Evolutionary conservation across 1,140 invertebrate species (phyloP), one percentile per base, ranked within the genome.

Genomic region (Phymastichus coffea): DNA sequence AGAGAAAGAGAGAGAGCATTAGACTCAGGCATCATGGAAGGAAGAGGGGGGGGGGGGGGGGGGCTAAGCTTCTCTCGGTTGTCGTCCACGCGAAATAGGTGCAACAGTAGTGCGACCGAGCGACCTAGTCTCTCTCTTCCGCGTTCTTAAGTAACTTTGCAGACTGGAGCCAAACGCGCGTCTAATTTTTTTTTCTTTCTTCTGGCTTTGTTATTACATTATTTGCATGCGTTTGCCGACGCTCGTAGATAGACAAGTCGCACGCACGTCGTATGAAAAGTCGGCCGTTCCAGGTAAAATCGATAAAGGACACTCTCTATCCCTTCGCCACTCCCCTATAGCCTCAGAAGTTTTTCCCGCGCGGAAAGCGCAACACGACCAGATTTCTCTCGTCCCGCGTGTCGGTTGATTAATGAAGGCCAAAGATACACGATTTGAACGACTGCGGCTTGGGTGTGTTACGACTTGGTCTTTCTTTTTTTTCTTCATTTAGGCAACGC

Each of bases 111-210:
- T 65, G 66, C 70, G 72, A 75, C 72, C 72, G 72, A 74, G 71
- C 73, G 73, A 75, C 72, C 73, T 69, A 75, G 72, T 75, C 72
- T 75, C 69, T 71, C 69, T 73, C 73, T 75, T 74, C 73, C 72
- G 73, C 73, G 73, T 74, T 75, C 73, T 68, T n/a, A n/a, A n/a
- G n/a, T n/a, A n/a, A n/a, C n/a, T n/a, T n/a, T n/a, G n/a, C n/a
- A n/a, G n/a, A n/a, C n/a, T n/a, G n/a, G n/a, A n/a, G n/a, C n/a
- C n/a, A n/a, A n/a, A n/a, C n/a, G n/a, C n/a, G n/a, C n/a, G n/a
- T n/a, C n/a, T n/a, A n/a, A n/a, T n/a, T n/a, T n/a, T n/a, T n/a
- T n/a, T n/a, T n/a, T n/a, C n/a, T n/a, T n/a, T n/a, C n/a, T n/a
- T n/a, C n/a, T n/a, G n/a, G n/a, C n/a, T n/a, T n/a, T n/a, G n/a